Base-by-base conservation (phyloP, 2,113 vertebrate genomes). In the Ictalurus furcatus region DNA sequence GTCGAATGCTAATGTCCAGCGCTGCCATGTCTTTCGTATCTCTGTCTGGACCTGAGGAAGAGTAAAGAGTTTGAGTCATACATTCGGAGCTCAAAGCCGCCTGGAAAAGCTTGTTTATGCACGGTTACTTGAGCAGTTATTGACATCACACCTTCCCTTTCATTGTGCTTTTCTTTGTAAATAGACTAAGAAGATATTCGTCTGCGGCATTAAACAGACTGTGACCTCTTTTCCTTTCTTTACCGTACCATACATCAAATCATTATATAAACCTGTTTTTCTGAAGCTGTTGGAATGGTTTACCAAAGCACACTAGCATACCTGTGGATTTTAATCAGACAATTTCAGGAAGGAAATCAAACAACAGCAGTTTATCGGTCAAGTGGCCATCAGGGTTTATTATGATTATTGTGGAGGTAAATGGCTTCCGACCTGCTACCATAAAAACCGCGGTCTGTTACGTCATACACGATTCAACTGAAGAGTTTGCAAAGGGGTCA, bases 21-120 rank as follows among this genome's bases (percentile, higher is more conserved):
- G 95, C 0, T 94, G 96, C 97, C 97, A 98, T 1, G 94, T 93
- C 94, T 98, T 98, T 90, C 97, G 97, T 71, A 98, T 96, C 93
- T 98, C 97, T 2, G 96, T 92, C 93, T 98, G 97, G 28, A 98
- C 97, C 97, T 98, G 87, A 2, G 88, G 13, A 23, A 71, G 9
- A 73, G 58, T 37, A 21, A 37, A 63, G 25, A n/a, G 13, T 34
- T 6, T 12, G 11, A 16, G 37, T 52, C 0, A 25, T 4, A 87
- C 69, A 87, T 56, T n/a, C 2, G 9, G 0, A 61, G n/a, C n/a
- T 37, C 30, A 74, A 74, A 40, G 71, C 19, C 17, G 2, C 5
- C 16, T 37, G 69, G 16, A 19, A 37, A 16, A 21, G 6, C 71
- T 1, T 74, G 44, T 48, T 48, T 7, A 48, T 7, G 44, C 44